Base-by-base conservation (phyloP, 2,797 vertebrate genomes). In the Caiman crocodilus region DNA sequence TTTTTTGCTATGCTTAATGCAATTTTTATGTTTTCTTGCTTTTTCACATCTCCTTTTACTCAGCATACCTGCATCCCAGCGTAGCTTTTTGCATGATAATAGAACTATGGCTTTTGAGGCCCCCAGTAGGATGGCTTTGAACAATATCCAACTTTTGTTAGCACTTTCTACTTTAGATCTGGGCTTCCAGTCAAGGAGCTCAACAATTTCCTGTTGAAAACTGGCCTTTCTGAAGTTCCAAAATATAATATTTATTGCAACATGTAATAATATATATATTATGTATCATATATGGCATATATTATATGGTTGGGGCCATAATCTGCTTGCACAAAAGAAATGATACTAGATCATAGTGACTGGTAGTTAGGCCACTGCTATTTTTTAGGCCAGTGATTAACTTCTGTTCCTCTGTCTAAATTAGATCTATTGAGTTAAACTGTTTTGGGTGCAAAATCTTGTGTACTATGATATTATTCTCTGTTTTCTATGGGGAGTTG, bases 371-470 rank as follows among this genome's bases (percentile, higher is more conserved):
- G 73, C 57, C 88, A 63, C 28, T 86, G 89, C 75, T 69, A 28
- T 86, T 63, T 92, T 94, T 90, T 65, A 86, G 90, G 94, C 61
- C 35, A 84, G 76, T 55, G 89, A 92, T 96, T 90, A 94, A 23
- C 76, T 77, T 71, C 67, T 81, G 61, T 59, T 42, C 92, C 93
- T 92, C 77, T 23, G 0, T 86, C 35, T 76, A 61, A 82, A 90
- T 8, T 6, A 94, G 11, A 4, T 94, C 18, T 71, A 80, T 84
- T 63, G 81, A 57, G 35, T 35, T 87, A 88, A 15, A 50, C 42
- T 50, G 42, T 50, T 50, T 50, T 50, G 42, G 9, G 9, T 50
- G 42, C 42, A 50, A 50, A 50, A 50, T 10, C 42, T 50, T 50
- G 42, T 50, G 42, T 50, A 50, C 42, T 50, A 50, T 50, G 42